Conservation (phyloP, 2,113 vertebrate species). For the Atlantisia rogersi region DNA sequence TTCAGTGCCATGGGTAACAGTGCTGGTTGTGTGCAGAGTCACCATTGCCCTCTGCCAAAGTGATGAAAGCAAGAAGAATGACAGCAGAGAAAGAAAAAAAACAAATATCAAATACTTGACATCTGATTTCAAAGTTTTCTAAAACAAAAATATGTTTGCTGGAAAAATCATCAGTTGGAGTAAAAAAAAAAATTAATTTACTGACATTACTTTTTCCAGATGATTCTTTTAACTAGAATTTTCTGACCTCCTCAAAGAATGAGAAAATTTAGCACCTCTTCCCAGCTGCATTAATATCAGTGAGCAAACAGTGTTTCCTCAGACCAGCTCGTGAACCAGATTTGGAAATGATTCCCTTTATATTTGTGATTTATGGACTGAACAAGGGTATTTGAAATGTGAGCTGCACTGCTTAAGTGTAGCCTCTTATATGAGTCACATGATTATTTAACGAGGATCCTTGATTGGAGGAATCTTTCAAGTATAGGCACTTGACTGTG, state of each 20-base stretch:
- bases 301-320: not conserved
- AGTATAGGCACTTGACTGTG: not conserved
- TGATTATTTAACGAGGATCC: not conserved
- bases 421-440: constrained; percentile 11
- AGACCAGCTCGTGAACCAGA: not conserved
- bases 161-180: not conserved
- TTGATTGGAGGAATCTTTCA: constrained; percentile 26
- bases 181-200: not conserved
- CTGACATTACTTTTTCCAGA: not conserved
- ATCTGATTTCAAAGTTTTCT: not conserved
- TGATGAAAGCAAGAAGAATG: not conserved
- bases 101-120: not conserved
- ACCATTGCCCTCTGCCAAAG: not conserved
- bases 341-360: not conserved
- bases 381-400: not conserved
- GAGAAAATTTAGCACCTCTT: not conserved
- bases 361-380: not conserved
- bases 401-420: constrained; percentile 13
- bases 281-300: not conserved
- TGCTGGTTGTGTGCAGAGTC: not conserved
- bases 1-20: not conserved
- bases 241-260: not conserved
- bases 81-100: not conserved
- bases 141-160: not conserved
- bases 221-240: not conserved